Base-by-base conservation (phyloP, 1,140 invertebrate species). In the Neocloeon triangulifer region DNA sequence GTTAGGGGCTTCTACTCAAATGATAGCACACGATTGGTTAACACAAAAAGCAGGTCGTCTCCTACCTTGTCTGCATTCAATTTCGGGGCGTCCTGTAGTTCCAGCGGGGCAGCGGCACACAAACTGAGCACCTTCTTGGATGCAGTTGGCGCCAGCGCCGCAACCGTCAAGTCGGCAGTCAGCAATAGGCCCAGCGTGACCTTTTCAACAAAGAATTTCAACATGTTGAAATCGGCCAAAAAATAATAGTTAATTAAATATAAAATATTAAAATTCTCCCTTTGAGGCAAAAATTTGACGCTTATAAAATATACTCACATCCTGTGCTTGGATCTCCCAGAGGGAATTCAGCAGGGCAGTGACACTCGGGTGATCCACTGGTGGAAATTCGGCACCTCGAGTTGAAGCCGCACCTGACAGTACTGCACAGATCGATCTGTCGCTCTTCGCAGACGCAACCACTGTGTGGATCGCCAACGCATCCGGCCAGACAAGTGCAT, bases 101-200 rank as follows among this genome's bases (percentile, higher is more conserved):
- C 74, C 74, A 19, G 66, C 64, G 26, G 68, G 64, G 56, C 80
- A 86, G 43, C 70, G 62, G 52, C 82, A 91, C 8, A 74, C 68
- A 52, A 81, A 85, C 43, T 69, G 67, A 35, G 71, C 71, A 37
- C 71, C 67, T 52, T 77, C 70, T 23, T 68, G 61, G 36, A 81
- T 64, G 49, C 81, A 86, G 49, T 76, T 67, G 1, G 80, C 80
- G 32, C 71, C 72, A 43, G 69, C 66, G 33, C 77, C 78, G 54
- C 81, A 88, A 30, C 79, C 80, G 15, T 64, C 63, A 4, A 73
- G 74, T 32, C 79, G 63, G 51, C 81, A 88, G 47, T 88, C 80
- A 16, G 66, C 55, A 42, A 64, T 69, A 40, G 55, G 57, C 46
- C 71, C 68, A 40, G 59, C 48, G 33, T 59, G 61, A 56, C 73